phyloP scores from a whole-genome alignment of 2,888 invertebrate species.

The Augiades crinisus region DNA sequence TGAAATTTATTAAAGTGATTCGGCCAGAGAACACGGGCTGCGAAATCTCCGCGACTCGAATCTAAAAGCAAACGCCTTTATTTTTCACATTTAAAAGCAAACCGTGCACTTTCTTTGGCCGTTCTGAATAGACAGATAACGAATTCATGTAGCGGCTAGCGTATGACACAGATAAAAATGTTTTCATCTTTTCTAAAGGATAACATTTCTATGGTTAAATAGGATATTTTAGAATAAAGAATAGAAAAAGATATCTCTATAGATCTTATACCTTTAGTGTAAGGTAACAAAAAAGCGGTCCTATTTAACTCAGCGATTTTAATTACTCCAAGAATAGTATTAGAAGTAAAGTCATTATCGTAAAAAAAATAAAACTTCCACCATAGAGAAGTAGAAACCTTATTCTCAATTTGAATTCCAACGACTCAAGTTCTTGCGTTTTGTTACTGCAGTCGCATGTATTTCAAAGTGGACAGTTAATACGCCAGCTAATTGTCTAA shows the following conservation, averaged over 20 bases:
- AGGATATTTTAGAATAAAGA: too few species aligned
- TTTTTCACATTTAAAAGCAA: slow-evolving; percentile 12
- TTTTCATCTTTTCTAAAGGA: too few species aligned
- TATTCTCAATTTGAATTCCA: slow-evolving; percentile 21
- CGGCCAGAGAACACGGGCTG: slow-evolving; percentile 40
- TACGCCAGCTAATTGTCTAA: slow-evolving; percentile 58
- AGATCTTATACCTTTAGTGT: too few species aligned
- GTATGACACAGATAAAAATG: not conserved
- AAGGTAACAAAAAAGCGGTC: too few species aligned
- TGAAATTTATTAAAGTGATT: slow-evolving; percentile 66
- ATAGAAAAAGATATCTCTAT: too few species aligned
- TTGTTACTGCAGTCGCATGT: slow-evolving; percentile 25
- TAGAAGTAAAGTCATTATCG: slow-evolving; percentile 4
- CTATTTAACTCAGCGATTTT: too few species aligned
- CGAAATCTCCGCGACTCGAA: slow-evolving; percentile 25
- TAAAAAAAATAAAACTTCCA: slow-evolving; percentile 22
- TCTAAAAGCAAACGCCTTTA: slow-evolving; percentile 32
- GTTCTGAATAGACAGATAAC: slow-evolving; percentile 16
- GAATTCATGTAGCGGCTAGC: slow-evolving; percentile 8
- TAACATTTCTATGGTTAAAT: too few species aligned
- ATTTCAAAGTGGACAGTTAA: slow-evolving; percentile 47
- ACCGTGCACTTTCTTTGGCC: slow-evolving; percentile 2
- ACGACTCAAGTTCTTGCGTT: slow-evolving; percentile 20
- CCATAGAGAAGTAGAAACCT: slow-evolving; percentile 18
- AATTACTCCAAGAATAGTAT: too few species aligned